Evolutionary conservation across 2,113 vertebrate species (phyloP), one percentile per base, ranked within the genome.

Genomic region (Condylura cristata): DNA sequence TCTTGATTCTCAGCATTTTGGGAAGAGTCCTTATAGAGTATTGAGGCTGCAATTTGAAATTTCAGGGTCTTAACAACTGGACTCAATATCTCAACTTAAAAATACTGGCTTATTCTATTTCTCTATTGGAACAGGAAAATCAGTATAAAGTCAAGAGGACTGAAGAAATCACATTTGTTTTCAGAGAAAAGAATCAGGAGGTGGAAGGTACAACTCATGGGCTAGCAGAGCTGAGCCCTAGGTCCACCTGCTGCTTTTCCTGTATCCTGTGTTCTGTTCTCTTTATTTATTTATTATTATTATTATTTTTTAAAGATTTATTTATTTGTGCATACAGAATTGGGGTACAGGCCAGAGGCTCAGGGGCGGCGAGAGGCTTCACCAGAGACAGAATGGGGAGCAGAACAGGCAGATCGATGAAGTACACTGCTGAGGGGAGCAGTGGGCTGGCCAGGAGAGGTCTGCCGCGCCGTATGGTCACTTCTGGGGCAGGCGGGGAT

Each of bases 151-250:
- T 76, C 46, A 41, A 41, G 48, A 53, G 9, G n/a, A 56, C 44
- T 28, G 93, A 71, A 68, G 68, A 86, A 79, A 78, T 92, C 66
- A 91, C 60, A 58, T 75, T 84, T 75, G 26, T 78, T 91, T 93
- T 83, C 39, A 56, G 87, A 91, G 63, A 87, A 84, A 72, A 72
- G 30, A 53, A 30, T 85, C 41, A 61, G 37, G 34, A 83, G 26
- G 7, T 78, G 60, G 39, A 71, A 12, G 17, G 24, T 16, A 1
- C 17, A 75, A 39, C 79, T 44, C 30, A 68, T 78, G 20, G 71
- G n/a, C 6, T 11, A 87, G 56, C 28, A 46, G 20, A 30, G 17
- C 32, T 61, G 26, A 89, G 32, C 22, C 75, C 70, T 22, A 17
- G 61, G n/a, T 37, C 41, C 48, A 39, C 1, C 51, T 26, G 9